Base-by-base conservation (phyloP, 2,888 invertebrate genomes). In the Spilosoma lubricipeda region DNA sequence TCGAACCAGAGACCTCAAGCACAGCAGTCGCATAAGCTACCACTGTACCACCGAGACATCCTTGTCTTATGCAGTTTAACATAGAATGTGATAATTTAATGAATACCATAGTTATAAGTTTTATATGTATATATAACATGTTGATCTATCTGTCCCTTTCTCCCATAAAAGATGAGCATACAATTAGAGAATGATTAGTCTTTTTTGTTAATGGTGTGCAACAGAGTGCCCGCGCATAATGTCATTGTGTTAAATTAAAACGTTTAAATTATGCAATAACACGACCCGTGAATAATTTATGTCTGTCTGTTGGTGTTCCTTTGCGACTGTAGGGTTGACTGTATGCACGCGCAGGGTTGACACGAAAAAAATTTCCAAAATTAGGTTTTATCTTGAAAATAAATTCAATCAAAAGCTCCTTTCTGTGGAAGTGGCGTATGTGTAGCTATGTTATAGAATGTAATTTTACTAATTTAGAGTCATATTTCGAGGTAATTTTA, bases 211-310 rank as follows among this genome's bases (percentile, higher is more conserved):
- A 76, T 76, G 66, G 72, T 82, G 77, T 23, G 20, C 71, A 67
- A 65, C 59, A 72, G 74, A 79, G 82, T 83, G 84, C 84, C 76
- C 80, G 74, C 84, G 80, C 85, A 80, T 83, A 81, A 79, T 77
- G 75, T 73, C 73, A 77, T 80, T 86, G 86, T 85, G 70, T 81
- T 78, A 77, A 87, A 87, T 86, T 86, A 84, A 86, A 86, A 73
- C 71, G 76, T 79, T 67, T 39, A 82, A 82, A 86, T 88, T 88
- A 88, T 88, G 88, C 88, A 85, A 86, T 87, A 87, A 83, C 88
- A 88, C 87, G 88, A 72, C 78, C 81, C 70, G 75, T 87, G 85
- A 87, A 88, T 88, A 87, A 76, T 88, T 84, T 82, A 86, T 87
- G 76, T 71, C 75, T 80, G 84, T 81, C 73, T 85, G 84, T 85